Percentiles rank a stretch among this genome's conserved stretches.
Conservation (phyloP, 2,888 invertebrate genomes). For the Melinopterus prodromus region DNA sequence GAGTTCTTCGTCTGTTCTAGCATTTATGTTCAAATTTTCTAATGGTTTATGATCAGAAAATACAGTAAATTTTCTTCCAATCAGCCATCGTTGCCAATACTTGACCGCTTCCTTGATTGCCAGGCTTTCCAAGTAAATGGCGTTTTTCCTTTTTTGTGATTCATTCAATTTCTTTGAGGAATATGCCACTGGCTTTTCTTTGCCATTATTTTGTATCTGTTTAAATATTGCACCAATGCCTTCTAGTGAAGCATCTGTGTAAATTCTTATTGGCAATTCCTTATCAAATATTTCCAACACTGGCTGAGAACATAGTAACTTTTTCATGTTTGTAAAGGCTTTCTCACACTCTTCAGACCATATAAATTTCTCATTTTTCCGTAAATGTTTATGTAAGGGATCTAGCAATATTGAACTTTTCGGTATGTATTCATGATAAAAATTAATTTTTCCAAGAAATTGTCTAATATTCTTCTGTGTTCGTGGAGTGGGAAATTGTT, state of each 20-base stretch:
- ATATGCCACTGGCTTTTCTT: constrained; percentile 39
- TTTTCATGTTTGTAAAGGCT: constrained; percentile 29
- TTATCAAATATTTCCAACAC: constrained; percentile 32
- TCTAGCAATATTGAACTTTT: constrained; percentile 31
- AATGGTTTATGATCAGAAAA: constrained; percentile 45
- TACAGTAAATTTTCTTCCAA: constrained; percentile 43
- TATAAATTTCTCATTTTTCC: constrained; percentile 28
- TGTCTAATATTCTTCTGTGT: constrained; percentile 40
- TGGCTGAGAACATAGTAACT: constrained; percentile 29
- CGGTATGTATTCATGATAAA: constrained; percentile 36
- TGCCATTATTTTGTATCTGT: constrained; percentile 41
- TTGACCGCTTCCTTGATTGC: constrained; percentile 44
- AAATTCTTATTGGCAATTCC: constrained; percentile 30
- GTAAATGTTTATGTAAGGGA: constrained; percentile 32
- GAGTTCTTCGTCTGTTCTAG: constrained; percentile 43
- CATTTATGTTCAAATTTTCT: constrained; percentile 41
- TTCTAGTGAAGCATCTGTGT: constrained; percentile 39
- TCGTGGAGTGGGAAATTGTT: constrained; percentile 36
- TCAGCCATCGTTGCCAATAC: constrained; percentile 45
- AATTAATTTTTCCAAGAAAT: constrained; percentile 37
- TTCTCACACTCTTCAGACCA: constrained; percentile 31
- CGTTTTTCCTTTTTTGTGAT: constrained; percentile 41
- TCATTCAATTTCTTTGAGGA: constrained; percentile 44
- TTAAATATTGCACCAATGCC: constrained; percentile 46
- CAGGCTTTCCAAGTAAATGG: constrained; percentile 45